Base-by-base conservation (phyloP, 1,140 invertebrate genomes). In the Drosophila sturtevanti region DNA sequence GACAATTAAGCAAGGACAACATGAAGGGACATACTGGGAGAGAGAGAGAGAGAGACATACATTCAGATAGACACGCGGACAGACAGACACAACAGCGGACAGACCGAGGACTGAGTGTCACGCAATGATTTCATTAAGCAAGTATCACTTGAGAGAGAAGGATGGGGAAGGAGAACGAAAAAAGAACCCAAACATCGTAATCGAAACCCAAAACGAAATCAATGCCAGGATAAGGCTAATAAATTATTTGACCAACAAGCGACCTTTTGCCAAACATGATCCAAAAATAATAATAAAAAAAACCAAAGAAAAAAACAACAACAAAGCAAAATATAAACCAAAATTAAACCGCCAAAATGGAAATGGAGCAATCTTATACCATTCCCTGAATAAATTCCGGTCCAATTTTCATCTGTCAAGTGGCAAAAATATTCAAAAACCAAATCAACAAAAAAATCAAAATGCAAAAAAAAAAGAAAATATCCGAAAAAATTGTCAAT, bases 221-320 rank as follows among this genome's bases (percentile, higher is more conserved):
- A 81, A 87, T 87, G 82, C 41, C 81, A 70, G 67, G 31, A 55
- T 44, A 37, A 51, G 16, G 74, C 75, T 77, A 86, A 86, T 86
- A 86, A 86, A 87, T 86, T 84, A 82, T 79, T 60, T 34, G 76
- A 68, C 60, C 75, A 44, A 48, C 37, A 55, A 66, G 72, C 54
- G 72, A 79, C 63, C 68, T 79, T 87, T 89, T 79, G 79, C 79
- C 71, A 86, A 79, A 71, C 68, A 54, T 56, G 62, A 51, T 67
- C 74, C 67, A 37, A 81, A 86, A 85, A 75, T 63, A 68, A 87
- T 11, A 51, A 31, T n/a, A 44, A 3, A 10, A 27, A 18, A 63
- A 51, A 31, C n/a, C 34, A 3, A 10, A 27, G 14, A 63, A 79
- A 71, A 56, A 79, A 68, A 59, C 61, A 85, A 72, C 56, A 66